These are phyloP conservation scores for Raillietiella orientalis DNA, from an alignment of 2,888 invertebrate species.

Conservation along the genomic window DNA sequence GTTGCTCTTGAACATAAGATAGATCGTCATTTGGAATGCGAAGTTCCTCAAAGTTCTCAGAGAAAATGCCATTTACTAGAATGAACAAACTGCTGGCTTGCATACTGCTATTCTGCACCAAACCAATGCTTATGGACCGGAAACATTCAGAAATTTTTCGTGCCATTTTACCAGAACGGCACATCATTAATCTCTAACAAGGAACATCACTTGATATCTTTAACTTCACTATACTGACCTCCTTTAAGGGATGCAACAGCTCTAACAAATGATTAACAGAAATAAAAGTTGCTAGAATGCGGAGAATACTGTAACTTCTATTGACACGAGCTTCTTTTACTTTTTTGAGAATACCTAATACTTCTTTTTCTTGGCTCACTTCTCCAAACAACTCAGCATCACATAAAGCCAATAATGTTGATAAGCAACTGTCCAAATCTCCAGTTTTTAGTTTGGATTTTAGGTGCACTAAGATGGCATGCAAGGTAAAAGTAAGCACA, in stretches of 20 bases:
- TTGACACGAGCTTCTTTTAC: constrained; percentile 20
- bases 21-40: no score
- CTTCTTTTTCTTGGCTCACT: constrained; percentile 66
- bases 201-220: constrained; percentile 15
- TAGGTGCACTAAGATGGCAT: constrained; percentile 39
- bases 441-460: constrained; percentile 30
- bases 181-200: no score
- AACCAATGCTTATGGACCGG: no score
- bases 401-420: constrained; percentile 23
- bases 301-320: constrained; percentile 55
- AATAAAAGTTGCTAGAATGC: constrained; percentile 43
- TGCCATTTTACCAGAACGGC: no score
- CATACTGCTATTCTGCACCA: no score
- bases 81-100: no score
- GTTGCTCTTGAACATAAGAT: no score
- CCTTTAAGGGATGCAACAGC: constrained; percentile 44
- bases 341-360: constrained; percentile 44
- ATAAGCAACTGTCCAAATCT: constrained; percentile 15
- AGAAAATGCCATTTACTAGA: no score
- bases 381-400: constrained; percentile 60
- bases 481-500: constrained; percentile 60
- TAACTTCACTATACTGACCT: constrained; percentile 21
- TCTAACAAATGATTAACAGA: constrained; percentile 38
- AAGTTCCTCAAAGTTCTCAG: no score
- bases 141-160: no score